Conservation (phyloP, 1,140 invertebrate species). For the Rhizoglyphus robini region DNA sequence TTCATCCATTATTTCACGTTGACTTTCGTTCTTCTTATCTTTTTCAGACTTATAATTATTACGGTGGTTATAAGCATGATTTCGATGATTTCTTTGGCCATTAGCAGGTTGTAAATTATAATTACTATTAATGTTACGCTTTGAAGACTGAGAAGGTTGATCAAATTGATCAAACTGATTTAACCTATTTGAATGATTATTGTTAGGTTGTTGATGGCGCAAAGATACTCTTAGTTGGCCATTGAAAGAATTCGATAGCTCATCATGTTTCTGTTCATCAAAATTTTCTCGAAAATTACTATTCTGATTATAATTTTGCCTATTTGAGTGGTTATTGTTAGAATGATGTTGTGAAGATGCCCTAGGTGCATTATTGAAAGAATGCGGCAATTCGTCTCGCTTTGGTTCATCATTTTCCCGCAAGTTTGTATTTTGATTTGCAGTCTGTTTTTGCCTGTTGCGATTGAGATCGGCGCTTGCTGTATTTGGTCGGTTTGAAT, state of each 20-base stretch:
- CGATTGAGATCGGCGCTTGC: no score
- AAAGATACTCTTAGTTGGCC: no score
- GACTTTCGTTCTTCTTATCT: conserved; percentile 7
- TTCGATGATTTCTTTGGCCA: not conserved
- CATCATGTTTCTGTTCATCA: no score
- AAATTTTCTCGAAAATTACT: not conserved
- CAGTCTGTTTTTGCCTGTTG: not conserved
- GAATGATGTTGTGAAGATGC: no score
- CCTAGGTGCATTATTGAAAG: no score
- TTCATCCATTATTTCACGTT: conserved; percentile 24
- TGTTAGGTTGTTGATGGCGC: not conserved
- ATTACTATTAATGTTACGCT: no score
- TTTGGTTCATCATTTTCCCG: not conserved
- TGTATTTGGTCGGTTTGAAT: no score
- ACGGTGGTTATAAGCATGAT: not conserved
- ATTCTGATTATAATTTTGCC: not conserved
- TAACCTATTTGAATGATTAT: not conserved
- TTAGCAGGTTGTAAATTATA: no score
- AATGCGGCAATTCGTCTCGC: no score
- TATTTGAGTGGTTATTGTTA: not conserved
- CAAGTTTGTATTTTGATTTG: not conserved
- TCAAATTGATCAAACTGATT: no score
- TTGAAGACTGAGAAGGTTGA: no score
- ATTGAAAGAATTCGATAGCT: no score
- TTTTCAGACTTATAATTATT: not conserved